phyloP scores from a whole-genome alignment of 2,113 vertebrate genomes.

The Mesembrinibis cayennensis region DNA sequence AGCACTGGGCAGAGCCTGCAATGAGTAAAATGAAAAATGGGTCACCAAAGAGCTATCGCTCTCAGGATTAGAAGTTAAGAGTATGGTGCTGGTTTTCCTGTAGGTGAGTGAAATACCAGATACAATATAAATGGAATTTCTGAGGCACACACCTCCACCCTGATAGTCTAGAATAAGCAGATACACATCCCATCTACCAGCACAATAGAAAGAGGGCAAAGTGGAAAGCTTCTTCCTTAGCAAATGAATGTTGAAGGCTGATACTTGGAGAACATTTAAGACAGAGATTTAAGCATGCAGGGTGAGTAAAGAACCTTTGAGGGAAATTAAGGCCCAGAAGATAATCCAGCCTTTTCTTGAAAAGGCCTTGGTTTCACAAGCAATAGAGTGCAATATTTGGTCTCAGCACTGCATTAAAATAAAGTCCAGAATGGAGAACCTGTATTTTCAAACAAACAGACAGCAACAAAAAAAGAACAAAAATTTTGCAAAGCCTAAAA shows the following conservation, averaged over 20 bases:
- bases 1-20: background rate
- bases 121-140: background rate
- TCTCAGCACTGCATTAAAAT: background rate
- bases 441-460: background rate
- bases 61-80: background rate
- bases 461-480: background rate
- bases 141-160: background rate
- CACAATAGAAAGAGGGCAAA: background rate
- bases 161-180: background rate
- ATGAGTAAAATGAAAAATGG: background rate
- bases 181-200: background rate
- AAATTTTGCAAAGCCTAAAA: background rate
- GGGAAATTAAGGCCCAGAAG: background rate
- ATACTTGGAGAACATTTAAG: background rate
- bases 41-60: background rate
- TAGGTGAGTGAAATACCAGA: background rate
- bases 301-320: background rate
- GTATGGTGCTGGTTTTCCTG: background rate
- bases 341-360: background rate
- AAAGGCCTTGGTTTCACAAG: background rate
- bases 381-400: background rate
- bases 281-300: background rate
- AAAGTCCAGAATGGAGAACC: background rate
- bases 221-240: background rate
- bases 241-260: background rate